These are phyloP conservation scores for Ictidomys tridecemlineatus DNA, from an alignment of 2,113 vertebrate species.

Conservation along the genomic window DNA sequence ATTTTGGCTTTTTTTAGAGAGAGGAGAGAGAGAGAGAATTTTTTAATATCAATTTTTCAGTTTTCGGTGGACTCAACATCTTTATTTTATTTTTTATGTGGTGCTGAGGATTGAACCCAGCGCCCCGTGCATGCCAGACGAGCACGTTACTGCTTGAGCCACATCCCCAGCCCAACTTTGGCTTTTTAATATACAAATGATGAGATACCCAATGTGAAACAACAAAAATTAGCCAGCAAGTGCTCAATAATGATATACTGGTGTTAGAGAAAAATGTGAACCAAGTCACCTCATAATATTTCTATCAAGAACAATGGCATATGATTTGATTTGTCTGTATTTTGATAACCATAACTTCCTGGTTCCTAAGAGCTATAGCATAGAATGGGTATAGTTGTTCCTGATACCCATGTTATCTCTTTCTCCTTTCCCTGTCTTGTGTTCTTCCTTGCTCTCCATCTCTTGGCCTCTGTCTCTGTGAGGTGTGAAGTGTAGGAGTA, in stretches of 20 bases:
- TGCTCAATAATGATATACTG: background rate
- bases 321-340: background rate
- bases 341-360: background rate
- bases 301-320: background rate
- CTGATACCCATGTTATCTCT: background rate
- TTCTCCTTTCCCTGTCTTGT: accelerated
- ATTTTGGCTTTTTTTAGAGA: background rate
- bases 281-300: background rate
- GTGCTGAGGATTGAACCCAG: no score
- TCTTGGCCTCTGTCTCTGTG: background rate
- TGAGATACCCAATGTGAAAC: background rate
- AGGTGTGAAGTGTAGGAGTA: background rate
- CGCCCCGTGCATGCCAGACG: no score
- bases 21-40: no score
- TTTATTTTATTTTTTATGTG: no score
- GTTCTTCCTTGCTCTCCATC: background rate
- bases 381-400: background rate
- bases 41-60: no score
- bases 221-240: background rate
- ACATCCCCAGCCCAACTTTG: background rate
- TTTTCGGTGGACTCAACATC: no score
- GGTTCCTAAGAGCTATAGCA: background rate
- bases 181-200: background rate
- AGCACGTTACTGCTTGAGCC: no score
- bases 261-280: background rate